Evolutionary conservation across 2,797 vertebrate species (phyloP).

Genomic region (Pogonophryne albipinna): DNA sequence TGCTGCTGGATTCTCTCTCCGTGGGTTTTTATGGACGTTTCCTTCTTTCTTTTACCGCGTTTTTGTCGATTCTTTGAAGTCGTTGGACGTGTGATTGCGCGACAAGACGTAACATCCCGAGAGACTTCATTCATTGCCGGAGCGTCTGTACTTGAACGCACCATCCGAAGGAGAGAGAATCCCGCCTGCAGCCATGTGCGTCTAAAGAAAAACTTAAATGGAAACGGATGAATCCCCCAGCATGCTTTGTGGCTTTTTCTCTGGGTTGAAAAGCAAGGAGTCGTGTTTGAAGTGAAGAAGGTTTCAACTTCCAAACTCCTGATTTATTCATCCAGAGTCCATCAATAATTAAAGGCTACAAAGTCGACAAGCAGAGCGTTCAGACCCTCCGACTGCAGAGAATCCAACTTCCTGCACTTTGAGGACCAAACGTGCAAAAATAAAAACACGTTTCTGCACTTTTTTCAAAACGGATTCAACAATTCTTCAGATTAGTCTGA

Average conservation of each 20-base stretch:
- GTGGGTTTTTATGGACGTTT: not conserved
- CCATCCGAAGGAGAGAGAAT: not conserved
- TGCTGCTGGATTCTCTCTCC: not conserved
- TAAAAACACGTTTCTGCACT: too few relatives aligned
- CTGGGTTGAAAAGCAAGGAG: not conserved
- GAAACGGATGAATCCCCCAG: conserved; percentile 9
- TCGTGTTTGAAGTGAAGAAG: not conserved
- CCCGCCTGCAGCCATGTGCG: conserved; percentile 13
- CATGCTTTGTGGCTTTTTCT: not conserved
- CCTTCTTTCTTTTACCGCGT: not conserved
- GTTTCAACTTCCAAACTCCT: not conserved
- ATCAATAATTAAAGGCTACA: not conserved
- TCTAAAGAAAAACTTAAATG: not conserved
- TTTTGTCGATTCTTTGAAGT: not conserved
- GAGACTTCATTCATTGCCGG: not conserved
- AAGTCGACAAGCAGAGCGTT: not conserved
- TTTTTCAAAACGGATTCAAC: not conserved
- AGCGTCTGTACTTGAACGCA: not conserved
- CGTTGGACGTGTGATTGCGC: not conserved
- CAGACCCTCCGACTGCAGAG: too few relatives aligned
- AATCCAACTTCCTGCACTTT: not conserved
- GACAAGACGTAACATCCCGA: not conserved
- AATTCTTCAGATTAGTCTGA: not conserved
- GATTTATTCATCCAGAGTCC: not conserved
- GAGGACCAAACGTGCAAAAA: too few relatives aligned